Base-by-base conservation (phyloP, 2,797 vertebrate species). In the Nyctalus aviator region DNA sequence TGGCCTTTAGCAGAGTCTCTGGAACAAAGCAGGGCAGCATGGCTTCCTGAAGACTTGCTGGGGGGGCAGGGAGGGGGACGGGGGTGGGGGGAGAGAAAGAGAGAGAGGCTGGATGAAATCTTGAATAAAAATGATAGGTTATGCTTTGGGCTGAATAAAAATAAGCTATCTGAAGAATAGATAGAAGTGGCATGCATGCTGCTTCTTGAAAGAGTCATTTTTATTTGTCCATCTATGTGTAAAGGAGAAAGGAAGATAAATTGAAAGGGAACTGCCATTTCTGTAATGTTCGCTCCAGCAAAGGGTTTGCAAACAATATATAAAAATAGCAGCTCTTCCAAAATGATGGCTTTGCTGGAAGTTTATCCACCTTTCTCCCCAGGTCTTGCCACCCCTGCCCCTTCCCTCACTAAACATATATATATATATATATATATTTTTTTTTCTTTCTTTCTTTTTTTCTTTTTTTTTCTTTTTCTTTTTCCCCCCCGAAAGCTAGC, bases 171-270 rank as follows among this genome's bases (percentile, higher is more conserved):
- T 96, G 96, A 93, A 97, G 96, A 97, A 97, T 98, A 98, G 96
- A 93, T 79, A 86, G 96, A 96, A 94, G 81, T 95, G 95, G 89
- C 85, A 85, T 94, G 90, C 95, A 93, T 94, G 68, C 90, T 97
- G 97, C 7, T 25, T 97, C 95, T 97, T 94, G 96, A 97, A 97
- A 97, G 90, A 97, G 96, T 97, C 44, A 92, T 97, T 98, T 98
- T 97, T 97, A 97, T 98, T 97, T 98, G 95, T 96, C 97, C 97
- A 97, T 97, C 94, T 98, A 95, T 94, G 90, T 97, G 94, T 97
- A 97, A 97, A 91, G 95, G 86, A 96, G 50, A 81, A 96, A 97
- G 96, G 95, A 73, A 97, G 95, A 97, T 94, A 97, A 97, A 98
- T 93, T 83, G 97, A 97, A 96, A 98, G 94, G 96, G 95, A 97